Conservation (phyloP, 1,140 invertebrate genomes). For the Pogonomyrmex barbatus region DNA sequence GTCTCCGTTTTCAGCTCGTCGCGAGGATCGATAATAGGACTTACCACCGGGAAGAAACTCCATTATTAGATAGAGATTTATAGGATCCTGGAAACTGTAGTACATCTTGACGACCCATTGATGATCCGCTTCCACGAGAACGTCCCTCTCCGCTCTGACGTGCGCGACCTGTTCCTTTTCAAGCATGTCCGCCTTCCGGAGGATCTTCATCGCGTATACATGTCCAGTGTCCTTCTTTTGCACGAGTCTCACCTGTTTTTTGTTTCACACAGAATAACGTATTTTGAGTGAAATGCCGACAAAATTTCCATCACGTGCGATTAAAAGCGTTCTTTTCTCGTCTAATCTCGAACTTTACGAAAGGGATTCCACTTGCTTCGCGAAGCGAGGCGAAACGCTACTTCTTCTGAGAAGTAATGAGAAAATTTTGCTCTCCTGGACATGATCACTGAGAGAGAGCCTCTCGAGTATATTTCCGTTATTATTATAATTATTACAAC, state of each 20-base stretch:
- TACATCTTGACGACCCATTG: constrained; percentile 99
- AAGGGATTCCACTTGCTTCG: constrained; percentile 46
- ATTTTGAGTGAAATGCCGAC: constrained; percentile 22
- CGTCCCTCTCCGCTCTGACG: constrained; percentile 98
- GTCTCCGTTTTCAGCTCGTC: background rate
- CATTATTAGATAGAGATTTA: constrained; percentile 99
- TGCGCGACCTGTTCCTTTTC: constrained; percentile 99
- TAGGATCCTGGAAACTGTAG: constrained; percentile 99
- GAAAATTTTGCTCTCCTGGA: constrained; percentile 46
- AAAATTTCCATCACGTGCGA: background rate
- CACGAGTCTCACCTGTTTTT: constrained; percentile 94
- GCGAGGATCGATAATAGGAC: background rate
- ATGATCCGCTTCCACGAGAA: constrained; percentile 99
- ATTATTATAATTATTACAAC: constrained; percentile 55
- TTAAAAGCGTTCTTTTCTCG: constrained; percentile 31
- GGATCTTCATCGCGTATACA: constrained; percentile 99
- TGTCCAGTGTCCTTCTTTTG: constrained; percentile 99
- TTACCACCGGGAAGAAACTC: constrained; percentile 98
- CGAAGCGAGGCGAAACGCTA: constrained; percentile 41
- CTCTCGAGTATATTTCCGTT: constrained; percentile 27
- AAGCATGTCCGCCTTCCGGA: constrained; percentile 99
- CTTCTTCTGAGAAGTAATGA: constrained; percentile 42
- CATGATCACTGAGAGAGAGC: background rate
- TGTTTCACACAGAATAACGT: background rate
- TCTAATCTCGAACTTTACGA: constrained; percentile 39